A percentile compares a stretch with the other conserved stretches of the same genome.
phyloP scores from a whole-genome alignment of 2,888 invertebrate genomes.

The Cephus sareptanus region DNA sequence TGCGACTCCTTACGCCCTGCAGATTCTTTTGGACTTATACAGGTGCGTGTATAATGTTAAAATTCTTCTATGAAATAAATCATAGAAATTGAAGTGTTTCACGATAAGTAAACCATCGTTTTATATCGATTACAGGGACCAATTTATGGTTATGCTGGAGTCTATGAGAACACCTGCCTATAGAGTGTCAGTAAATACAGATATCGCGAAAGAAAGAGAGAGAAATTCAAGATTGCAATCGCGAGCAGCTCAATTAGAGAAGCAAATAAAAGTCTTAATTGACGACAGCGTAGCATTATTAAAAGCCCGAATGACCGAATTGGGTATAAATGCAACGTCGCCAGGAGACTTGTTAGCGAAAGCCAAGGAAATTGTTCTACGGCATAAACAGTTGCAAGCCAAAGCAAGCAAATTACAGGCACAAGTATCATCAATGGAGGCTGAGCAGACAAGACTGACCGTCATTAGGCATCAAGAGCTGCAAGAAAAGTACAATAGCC shows the following conservation, averaged over 20 bases:
- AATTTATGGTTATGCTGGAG: constrained; percentile 86
- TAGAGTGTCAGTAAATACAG: constrained; percentile 76
- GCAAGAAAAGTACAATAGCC: constrained; percentile 76
- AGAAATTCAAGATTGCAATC: constrained; percentile 84
- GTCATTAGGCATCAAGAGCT: constrained; percentile 81
- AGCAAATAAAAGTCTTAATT: constrained; percentile 91
- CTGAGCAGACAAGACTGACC: constrained; percentile 79
- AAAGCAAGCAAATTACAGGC: constrained; percentile 88
- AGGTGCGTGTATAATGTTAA: constrained; percentile 45
- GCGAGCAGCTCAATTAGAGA: constrained; percentile 89
- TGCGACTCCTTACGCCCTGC: constrained; percentile 86
- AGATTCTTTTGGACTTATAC: constrained; percentile 87
- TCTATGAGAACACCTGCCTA: constrained; percentile 86
- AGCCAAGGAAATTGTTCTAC: constrained; percentile 91
- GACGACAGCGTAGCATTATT: constrained; percentile 91
- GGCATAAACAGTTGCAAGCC: constrained; percentile 92
- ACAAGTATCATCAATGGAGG: constrained; percentile 80
- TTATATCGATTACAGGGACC: constrained; percentile 70
- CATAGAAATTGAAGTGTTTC: background rate
- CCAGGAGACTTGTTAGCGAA: constrained; percentile 87
- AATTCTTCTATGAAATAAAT: background rate
- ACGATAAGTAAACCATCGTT: background rate
- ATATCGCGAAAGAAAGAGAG: constrained; percentile 86
- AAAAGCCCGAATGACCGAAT: constrained; percentile 90
- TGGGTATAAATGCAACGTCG: constrained; percentile 88